Conservation (phyloP, 2,888 invertebrate species). For the Drosophila hamatofila region DNA sequence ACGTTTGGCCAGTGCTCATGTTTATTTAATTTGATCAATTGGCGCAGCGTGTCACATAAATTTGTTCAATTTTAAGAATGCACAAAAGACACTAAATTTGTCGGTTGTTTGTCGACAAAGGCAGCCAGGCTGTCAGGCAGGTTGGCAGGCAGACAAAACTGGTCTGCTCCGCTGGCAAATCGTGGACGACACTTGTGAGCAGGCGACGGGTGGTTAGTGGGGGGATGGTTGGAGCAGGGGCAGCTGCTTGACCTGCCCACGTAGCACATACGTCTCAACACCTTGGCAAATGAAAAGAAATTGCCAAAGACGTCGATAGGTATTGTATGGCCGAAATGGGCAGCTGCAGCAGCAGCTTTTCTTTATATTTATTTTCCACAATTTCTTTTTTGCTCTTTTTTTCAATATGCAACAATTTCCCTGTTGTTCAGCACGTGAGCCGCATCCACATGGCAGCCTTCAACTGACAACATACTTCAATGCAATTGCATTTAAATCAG, state of each 20-base stretch:
- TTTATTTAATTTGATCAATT: conserved; percentile 84
- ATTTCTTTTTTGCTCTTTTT: not conserved
- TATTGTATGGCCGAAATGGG: conserved; percentile 23
- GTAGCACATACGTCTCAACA: conserved; percentile 72
- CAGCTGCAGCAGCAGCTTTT: conserved; percentile 10
- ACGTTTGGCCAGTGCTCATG: conserved; percentile 63
- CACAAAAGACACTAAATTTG: conserved; percentile 70
- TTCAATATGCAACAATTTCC: conserved; percentile 58
- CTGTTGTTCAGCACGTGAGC: conserved; percentile 48
- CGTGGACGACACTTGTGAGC: conserved; percentile 58
- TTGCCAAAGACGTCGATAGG: conserved; percentile 52
- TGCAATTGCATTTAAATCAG: conserved; percentile 79
- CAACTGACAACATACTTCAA: conserved; percentile 74
- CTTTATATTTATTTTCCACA: not conserved
- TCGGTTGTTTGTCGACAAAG: conserved; percentile 57
- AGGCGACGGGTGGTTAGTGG: not conserved
- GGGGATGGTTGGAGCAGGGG: not conserved
- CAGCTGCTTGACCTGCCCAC: conserved; percentile 58
- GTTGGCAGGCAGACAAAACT: conserved; percentile 33
- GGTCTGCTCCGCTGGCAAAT: conserved; percentile 32
- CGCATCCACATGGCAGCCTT: conserved; percentile 39
- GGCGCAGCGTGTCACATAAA: conserved; percentile 83
- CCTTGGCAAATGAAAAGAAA: conserved; percentile 77
- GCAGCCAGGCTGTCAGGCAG: conserved; percentile 11
- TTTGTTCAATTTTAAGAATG: conserved; percentile 70